Evolutionary conservation across 2,797 vertebrate species (phyloP), one percentile per base, ranked within the genome.

Genomic region (Anableps anableps): DNA sequence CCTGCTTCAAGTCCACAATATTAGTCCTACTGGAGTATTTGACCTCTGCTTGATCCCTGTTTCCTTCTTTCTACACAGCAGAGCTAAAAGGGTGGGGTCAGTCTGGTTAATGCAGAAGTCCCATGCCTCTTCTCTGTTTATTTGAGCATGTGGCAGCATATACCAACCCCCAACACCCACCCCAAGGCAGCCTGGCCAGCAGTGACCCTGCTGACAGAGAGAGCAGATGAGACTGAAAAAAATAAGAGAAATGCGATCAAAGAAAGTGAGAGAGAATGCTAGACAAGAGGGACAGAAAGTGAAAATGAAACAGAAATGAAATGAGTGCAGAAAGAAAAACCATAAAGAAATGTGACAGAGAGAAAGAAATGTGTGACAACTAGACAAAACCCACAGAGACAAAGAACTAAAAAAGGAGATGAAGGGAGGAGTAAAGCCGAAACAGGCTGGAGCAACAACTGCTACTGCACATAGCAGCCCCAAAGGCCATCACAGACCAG

Each of bases 401-500:
- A 92, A 86, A 89, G 79, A 62, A 83, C 43, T n/a, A 19, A 83
- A 68, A 74, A 79, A 38, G 38, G 38, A 38, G 71, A 62, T 62
- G 19, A 60, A 78, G 76, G 31, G 70, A 72, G 21, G 50, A 83
- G 82, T 36, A 51, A 47, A 58, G 73, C 60, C 4, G n/a, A 85
- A 84, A 87, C 14, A 51, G 83, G 79, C 87, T 87, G 83, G 82
- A 78, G 80, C 84, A 84, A 85, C 85, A 92, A 90, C 91, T 86
- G 88, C 80, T 81, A 78, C 80, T 84, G 82, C 77, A 86, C 82
- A 81, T n/a, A 84, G 81, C 73, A 80, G 75, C 85, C 86, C 92
- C 85, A 80, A 82, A 91, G 93, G 91, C 90, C 90, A 79, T 86
- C 82, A 78, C 64, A 41, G 87, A 93, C 91, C 91, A 91, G 89